Evolutionary conservation across 2,888 invertebrate species (phyloP).

Genomic region (Colletes collaris): DNA sequence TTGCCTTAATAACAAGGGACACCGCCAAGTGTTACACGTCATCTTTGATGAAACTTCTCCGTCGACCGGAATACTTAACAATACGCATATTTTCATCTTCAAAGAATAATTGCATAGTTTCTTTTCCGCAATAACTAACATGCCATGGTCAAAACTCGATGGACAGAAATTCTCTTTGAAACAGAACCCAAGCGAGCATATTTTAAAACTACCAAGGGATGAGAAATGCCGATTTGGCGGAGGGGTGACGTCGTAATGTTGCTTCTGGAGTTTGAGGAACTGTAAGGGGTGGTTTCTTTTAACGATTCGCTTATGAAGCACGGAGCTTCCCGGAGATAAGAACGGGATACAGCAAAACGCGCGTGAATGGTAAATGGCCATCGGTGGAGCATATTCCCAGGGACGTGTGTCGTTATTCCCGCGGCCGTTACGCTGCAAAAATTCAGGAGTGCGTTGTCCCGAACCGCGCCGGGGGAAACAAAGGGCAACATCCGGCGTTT

Average conservation of each 20-base stretch:
- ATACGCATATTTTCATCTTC: too few relatives aligned
- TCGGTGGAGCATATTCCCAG: constrained; percentile 34
- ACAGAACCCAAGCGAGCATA: too few relatives aligned
- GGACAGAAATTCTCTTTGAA: not conserved
- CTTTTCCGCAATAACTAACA: too few relatives aligned
- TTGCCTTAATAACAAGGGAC: constrained; percentile 7
- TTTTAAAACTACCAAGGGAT: too few relatives aligned
- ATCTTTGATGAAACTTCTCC: too few relatives aligned
- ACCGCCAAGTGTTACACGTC: too few relatives aligned
- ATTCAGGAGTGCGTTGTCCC: constrained; percentile 38
- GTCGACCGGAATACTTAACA: too few relatives aligned
- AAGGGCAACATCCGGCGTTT: constrained; percentile 10
- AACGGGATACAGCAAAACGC: constrained; percentile 34
- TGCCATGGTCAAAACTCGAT: too few relatives aligned
- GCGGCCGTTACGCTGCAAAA: constrained; percentile 9
- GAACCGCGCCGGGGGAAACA: constrained; percentile 20
- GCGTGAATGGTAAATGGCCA: constrained; percentile 65
- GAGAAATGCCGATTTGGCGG: too few relatives aligned
- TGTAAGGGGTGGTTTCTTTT: constrained; percentile 7
- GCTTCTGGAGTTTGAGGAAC: too few relatives aligned
- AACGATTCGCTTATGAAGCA: constrained; percentile 56
- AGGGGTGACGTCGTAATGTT: too few relatives aligned
- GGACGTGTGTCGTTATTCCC: constrained; percentile 18
- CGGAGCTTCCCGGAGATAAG: constrained; percentile 43
- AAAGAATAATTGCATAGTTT: too few relatives aligned